Evolutionary conservation across 2,113 vertebrate genomes (phyloP).

Genomic region (Kobus ellipsiprymnus): DNA sequence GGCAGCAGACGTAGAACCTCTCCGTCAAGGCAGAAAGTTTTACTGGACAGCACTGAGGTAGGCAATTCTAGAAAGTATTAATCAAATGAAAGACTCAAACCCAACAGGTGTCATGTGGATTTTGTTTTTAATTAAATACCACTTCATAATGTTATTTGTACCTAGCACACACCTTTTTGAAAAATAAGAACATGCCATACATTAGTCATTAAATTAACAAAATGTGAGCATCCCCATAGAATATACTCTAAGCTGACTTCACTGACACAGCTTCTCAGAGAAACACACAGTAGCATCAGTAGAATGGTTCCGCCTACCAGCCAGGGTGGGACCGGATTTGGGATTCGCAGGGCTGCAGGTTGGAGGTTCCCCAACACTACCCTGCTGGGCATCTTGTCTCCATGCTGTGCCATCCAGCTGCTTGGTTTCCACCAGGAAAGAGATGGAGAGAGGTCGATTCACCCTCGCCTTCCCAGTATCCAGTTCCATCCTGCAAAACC

Average conservation of each 20-base stretch:
- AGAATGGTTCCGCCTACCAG: neutral
- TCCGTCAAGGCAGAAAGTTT: neutral
- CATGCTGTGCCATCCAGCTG: neutral
- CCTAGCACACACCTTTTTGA: neutral
- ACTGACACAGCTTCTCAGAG: neutral
- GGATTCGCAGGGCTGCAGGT: neutral
- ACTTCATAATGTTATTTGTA: constrained; percentile 51
- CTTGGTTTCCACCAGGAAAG: neutral
- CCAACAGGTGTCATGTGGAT: neutral
- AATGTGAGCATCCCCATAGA: constrained; percentile 53
- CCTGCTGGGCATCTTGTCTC: neutral
- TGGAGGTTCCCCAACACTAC: neutral
- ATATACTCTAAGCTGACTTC: constrained; percentile 40
- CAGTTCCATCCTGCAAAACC: neutral
- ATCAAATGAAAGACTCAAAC: neutral
- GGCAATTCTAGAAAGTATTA: neutral
- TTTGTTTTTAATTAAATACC: constrained; percentile 63
- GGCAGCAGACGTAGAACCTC: no score
- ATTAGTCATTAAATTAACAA: constrained; percentile 43
- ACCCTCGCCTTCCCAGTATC: neutral
- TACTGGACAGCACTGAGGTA: neutral
- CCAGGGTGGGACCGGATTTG: neutral
- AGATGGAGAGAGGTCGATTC: neutral
- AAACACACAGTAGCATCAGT: neutral
- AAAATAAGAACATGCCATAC: constrained; percentile 64